These are phyloP conservation scores for Odocoileus virginianus DNA, from an alignment of 2,113 vertebrate genomes.

Conservation along the genomic window DNA sequence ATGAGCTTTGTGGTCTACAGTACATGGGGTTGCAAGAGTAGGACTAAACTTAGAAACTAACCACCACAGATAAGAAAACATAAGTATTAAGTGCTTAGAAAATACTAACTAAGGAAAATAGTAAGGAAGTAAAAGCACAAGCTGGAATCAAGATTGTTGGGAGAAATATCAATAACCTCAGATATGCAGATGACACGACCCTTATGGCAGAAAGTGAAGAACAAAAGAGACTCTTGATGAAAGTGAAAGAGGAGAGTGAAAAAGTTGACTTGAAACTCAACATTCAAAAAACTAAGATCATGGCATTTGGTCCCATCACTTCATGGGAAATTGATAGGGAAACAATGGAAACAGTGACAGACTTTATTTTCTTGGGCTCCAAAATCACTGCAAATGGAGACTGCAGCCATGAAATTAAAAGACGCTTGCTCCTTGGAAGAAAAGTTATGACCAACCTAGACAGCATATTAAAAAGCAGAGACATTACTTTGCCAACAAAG, in stretches of 20 bases:
- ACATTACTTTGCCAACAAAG: not conserved
- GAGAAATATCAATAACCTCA: not conserved
- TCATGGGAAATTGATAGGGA: not conserved
- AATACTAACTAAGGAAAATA: not conserved
- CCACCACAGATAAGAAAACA: not conserved
- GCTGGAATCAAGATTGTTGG: not conserved
- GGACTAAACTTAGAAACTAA: not conserved
- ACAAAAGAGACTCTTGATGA: not conserved
- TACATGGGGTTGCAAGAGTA: not conserved
- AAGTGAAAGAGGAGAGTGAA: not conserved
- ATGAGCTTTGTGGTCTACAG: not conserved
- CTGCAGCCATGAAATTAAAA: not conserved
- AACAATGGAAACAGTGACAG: not conserved
- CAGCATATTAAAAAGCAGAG: not conserved
- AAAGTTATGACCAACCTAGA: not conserved
- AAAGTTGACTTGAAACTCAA: not conserved
- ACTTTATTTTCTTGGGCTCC: not conserved
- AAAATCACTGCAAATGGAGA: not conserved
- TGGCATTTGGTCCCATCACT: not conserved
- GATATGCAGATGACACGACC: not conserved
- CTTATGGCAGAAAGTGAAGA: not conserved
- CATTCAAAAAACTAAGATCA: not conserved
- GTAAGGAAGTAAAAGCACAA: not conserved
- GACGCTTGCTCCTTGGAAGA: not conserved
- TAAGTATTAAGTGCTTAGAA: not conserved